These are phyloP conservation scores for Opisthocomus hoazin DNA, from an alignment of 2,113 vertebrate genomes.

Conservation along the genomic window DNA sequence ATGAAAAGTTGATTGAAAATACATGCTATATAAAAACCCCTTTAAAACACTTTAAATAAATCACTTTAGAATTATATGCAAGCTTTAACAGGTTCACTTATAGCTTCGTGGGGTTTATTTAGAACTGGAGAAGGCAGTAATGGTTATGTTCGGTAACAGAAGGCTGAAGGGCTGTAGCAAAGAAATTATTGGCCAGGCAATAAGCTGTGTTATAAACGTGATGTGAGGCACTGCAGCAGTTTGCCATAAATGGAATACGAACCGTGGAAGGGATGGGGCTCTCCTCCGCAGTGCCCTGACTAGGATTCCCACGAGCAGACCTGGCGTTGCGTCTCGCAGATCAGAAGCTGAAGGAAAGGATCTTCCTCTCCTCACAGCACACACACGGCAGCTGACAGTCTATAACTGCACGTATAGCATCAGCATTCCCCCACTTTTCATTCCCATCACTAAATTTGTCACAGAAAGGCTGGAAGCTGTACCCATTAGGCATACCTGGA, in stretches of 20 bases:
- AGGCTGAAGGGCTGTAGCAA: neutral
- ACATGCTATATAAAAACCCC: neutral
- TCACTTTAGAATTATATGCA: neutral
- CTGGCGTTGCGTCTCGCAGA: neutral
- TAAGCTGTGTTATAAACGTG: neutral
- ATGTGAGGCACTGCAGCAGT: neutral
- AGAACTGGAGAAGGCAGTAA: neutral
- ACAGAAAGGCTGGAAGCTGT: neutral
- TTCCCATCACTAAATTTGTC: neutral
- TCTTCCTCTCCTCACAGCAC: neutral
- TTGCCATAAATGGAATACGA: slow-evolving; percentile 38
- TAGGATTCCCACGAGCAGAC: neutral
- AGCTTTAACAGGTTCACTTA: neutral
- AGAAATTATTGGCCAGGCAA: neutral
- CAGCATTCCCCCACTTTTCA: neutral
- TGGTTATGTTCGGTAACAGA: neutral
- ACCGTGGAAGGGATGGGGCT: neutral
- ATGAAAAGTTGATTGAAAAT: neutral
- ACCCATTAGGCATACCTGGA: neutral
- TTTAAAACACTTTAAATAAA: neutral
- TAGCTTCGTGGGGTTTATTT: neutral
- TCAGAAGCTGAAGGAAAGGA: neutral
- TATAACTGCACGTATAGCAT: accelerated
- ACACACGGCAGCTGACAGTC: neutral
- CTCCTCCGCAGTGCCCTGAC: neutral